A percentile compares a stretch with the other conserved stretches of the same genome.
Evolutionary conservation across 2,888 invertebrate species (phyloP).

Genomic region (Pollenia griseotomentosa): DNA sequence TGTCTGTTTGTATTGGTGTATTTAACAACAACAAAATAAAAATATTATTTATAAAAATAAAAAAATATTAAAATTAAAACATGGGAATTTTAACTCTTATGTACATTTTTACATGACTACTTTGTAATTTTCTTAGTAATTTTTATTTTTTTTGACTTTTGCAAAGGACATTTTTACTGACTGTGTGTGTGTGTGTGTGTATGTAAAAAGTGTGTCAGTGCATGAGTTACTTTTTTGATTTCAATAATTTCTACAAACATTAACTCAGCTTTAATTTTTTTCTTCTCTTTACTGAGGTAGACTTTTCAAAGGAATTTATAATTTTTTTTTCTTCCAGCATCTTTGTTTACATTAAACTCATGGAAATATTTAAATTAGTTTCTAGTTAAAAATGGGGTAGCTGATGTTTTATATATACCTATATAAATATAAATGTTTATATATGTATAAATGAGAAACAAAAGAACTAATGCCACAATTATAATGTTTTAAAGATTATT

Average conservation of each 20-base stretch:
- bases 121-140: constrained; percentile 1
- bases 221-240: constrained; percentile 22
- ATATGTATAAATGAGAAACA: background rate
- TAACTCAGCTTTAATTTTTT: constrained; percentile 24
- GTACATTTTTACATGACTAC: background rate
- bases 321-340: background rate
- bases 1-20: background rate
- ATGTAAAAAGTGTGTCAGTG: background rate
- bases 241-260: constrained; percentile 36
- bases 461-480: background rate
- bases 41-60: background rate
- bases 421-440: background rate
- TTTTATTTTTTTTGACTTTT: background rate
- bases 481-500: constrained; percentile 9
- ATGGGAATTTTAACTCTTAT: background rate
- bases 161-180: background rate
- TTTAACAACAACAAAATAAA: background rate
- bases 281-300: background rate
- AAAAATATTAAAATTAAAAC: constrained; percentile 10
- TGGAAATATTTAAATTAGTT: constrained; percentile 26
- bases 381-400: background rate
- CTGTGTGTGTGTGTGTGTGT: background rate
- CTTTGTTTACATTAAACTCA: background rate
- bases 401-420: too few species aligned
- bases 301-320: constrained; percentile 7